Base-by-base conservation (phyloP, 2,888 invertebrate species). In the Zelleria hepariella region DNA sequence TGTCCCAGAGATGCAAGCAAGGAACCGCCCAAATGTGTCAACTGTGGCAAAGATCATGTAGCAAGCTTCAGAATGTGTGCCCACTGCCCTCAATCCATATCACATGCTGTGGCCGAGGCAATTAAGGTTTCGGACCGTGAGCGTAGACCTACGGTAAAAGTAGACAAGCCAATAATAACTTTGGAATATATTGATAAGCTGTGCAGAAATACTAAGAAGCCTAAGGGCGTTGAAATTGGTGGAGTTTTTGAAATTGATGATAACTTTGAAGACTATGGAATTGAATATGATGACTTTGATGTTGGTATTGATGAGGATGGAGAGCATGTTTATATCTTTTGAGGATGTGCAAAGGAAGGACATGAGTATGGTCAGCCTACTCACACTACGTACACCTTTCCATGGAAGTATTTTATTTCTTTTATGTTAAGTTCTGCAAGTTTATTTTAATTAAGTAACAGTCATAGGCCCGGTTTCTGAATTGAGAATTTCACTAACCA, bases 21-120 rank as follows among this genome's bases (percentile, higher is more conserved):
- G 0, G 70, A 70, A 7, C 72, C 73, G 5, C 77, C 77, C 21
- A 76, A 70, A 64, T 85, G 84, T 69, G 80, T 78, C 1, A 84
- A 84, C 62, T 85, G 85, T 66, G 66, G 63, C 10, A 70, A 65
- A 0, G 65, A 65, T 0, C 84, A 85, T 61, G 77, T 81, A 5
- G 80, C 85, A 2, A 81, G 67, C 62, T 82, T 68, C 59, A 75
- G 66, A 61, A 61, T 73, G 23, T 85, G 85, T 62, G 59, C 66
- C 7, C 63, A 55, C 59, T 68, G 71, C 53, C 77, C 74, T 0
- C 66, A 68, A 25, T 69, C 77, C 4, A 18, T 60, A 23, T 55
- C 61, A 25, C 64, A 72, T 59, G 60, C 66, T 51, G 26, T 15
- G 10, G 32, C 32, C 15, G 32, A 42, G 15, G 32, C 32, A 42